Percentiles rank a stretch among this genome's conserved stretches.
phyloP scores from a whole-genome alignment of 1,140 invertebrate genomes.

The Lethocerus indicus region DNA sequence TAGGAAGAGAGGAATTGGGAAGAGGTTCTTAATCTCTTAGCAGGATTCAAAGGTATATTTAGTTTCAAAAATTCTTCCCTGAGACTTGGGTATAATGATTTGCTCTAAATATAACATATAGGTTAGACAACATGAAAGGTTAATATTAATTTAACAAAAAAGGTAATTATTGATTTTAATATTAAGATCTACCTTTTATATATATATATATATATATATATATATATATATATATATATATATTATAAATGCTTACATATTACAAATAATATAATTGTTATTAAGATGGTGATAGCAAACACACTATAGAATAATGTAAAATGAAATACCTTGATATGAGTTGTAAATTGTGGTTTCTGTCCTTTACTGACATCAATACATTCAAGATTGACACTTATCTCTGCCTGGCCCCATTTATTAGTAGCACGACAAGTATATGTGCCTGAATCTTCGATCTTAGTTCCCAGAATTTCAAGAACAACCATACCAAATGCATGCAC shows the following conservation, averaged over 20 bases:
- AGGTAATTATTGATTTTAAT: neutral
- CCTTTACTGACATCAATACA: slow-evolving; percentile 71
- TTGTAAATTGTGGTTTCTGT: slow-evolving; percentile 73
- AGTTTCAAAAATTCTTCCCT: too few species aligned
- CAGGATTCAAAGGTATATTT: too few species aligned
- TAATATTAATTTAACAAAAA: neutral
- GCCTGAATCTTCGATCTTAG: slow-evolving; percentile 74
- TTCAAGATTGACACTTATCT: slow-evolving; percentile 66
- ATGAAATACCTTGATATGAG: slow-evolving; percentile 42
- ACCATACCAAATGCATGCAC: slow-evolving; percentile 92
- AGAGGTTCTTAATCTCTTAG: too few species aligned
- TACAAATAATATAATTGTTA: neutral
- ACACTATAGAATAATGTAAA: neutral
- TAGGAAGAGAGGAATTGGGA: too few species aligned
- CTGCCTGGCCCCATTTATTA: slow-evolving; percentile 74
- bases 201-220: neutral
- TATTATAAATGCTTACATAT: neutral
- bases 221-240: neutral
- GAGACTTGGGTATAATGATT: too few species aligned
- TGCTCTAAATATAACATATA: too few species aligned
- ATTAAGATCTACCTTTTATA: neutral
- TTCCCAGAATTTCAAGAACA: slow-evolving; percentile 81
- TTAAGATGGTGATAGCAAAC: too few species aligned
- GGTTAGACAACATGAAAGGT: too few species aligned
- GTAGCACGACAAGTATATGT: slow-evolving; percentile 72